Evolutionary conservation across 2,113 vertebrate genomes (phyloP), one percentile per base, ranked within the genome.

Genomic region (Proterorhinus semilunaris): DNA sequence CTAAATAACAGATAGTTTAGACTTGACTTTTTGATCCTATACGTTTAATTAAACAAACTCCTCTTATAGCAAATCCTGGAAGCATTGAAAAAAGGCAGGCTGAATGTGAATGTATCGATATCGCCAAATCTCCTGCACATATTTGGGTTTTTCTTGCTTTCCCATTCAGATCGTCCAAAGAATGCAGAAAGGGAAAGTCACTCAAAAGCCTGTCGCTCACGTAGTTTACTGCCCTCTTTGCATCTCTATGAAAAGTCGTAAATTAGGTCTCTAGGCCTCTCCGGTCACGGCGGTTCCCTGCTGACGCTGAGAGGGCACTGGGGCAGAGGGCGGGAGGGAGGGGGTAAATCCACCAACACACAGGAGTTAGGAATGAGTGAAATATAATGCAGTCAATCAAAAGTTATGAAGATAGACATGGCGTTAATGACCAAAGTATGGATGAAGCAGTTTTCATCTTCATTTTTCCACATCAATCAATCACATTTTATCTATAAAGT

Each of bases 171-270:
- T 11, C 1, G 54, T 16, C 10, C 16, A 51, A 53, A 45, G 42
- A 61, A 61, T 8, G 36, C 36, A 11, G 42, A 43, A 42, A 6
- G 10, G 13, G 36, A 58, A 12, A 44, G 42, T 43, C 44, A 15
- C 42, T 81, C 70, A 81, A 72, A 61, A 53, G 75, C 68, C 57
- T 59, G 75, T 66, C 83, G 83, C 82, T 73, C 79, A 66, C 57
- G 74, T 46, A 76, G 78, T 89, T 90, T 82, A 91, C 77, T 72
- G 86, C 82, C 86, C 69, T 78, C 80, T 91, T 87, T 81, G 83
- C 88, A 91, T 87, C 66, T 82, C 86, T 85, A 89, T 86, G 81
- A 87, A 81, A 81, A 76, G 84, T 71, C 67, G 65, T 91, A 87
- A 89, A 88, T 87, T 78, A 87, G 65, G 6, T 0, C 68, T 62